A percentile compares a stretch with the other conserved stretches of the same genome.
These are phyloP conservation scores for Drosophila parabipectinata DNA, from an alignment of 1,140 invertebrate species.

Conservation along the genomic window DNA sequence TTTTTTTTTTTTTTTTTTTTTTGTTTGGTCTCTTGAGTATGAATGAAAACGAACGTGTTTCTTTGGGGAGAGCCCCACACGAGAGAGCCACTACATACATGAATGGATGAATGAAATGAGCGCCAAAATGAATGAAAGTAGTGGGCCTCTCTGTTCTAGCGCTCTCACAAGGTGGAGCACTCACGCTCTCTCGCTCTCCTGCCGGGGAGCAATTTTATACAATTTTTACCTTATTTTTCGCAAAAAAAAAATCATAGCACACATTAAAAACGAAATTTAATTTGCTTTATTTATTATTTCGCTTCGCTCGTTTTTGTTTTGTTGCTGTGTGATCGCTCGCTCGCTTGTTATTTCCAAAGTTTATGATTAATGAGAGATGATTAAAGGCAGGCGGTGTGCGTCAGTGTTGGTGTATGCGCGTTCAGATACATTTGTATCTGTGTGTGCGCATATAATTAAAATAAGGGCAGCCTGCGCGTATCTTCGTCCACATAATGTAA, in stretches of 20 bases:
- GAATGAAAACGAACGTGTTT: constrained; percentile 82
- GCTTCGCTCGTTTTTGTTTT: constrained; percentile 29
- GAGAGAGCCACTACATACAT: constrained; percentile 11
- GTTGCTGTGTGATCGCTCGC: not conserved
- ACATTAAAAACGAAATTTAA: constrained; percentile 66
- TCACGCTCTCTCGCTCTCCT: constrained; percentile 5
- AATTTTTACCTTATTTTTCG: constrained; percentile 17
- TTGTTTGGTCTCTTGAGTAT: constrained; percentile 58
- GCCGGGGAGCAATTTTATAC: constrained; percentile 6
- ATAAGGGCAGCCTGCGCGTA: constrained; percentile 34
- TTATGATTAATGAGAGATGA: constrained; percentile 78
- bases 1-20: constrained; percentile 26
- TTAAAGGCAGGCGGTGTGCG: constrained; percentile 42
- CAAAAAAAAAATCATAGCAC: constrained; percentile 55
- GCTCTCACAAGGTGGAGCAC: constrained; percentile 20
- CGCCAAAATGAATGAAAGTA: constrained; percentile 75
- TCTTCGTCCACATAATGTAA: constrained; percentile 62
- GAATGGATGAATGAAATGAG: constrained; percentile 65
- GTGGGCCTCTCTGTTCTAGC: constrained; percentile 34
- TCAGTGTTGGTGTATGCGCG: not conserved
- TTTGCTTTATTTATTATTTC: constrained; percentile 60
- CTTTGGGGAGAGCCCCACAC: constrained; percentile 30
- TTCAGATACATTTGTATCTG: constrained; percentile 15
- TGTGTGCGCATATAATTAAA: constrained; percentile 47
- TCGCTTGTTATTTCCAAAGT: constrained; percentile 57